Evolutionary conservation across 2,888 invertebrate species (phyloP), one percentile per base, ranked within the genome.

Genomic region (Caenorhabditis auriculariae): DNA sequence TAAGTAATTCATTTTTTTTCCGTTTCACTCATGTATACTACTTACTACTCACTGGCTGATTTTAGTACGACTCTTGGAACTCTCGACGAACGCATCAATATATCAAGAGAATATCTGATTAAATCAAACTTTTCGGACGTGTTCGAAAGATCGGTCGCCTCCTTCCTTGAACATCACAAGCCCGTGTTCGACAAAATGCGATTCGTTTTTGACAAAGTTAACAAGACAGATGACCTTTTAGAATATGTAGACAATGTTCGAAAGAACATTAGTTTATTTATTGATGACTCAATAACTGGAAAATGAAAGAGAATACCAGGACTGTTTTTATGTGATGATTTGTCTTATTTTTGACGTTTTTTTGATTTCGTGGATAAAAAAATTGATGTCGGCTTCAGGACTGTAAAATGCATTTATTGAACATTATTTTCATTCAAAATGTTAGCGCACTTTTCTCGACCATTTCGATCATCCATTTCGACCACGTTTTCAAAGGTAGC

Each of bases 211-310:
- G 55, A 54, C 48, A 49, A 54, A 29, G 27, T 29, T 38, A 38
- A 54, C 2, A 54, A 54, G 41, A 54, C 55, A 2, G 50, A 57
- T 57, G 57, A 57, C 24, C 57, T 57, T 45, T 28, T 44, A 35
- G 57, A 57, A 57, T 57, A 57, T 54, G 32, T 57, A n/a, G 57
- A 55, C 37, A 57, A 57, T 57, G 57, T 57, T 41, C 57, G 57
- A 24, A 57, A 45, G 26, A 57, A 57, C 52, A 57, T 57, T 32
- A 54, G 50, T 15, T 58, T 58, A 47, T 58, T 58, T 55, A 37
- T 54, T 55, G 54, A 57, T 57, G 41, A n/a, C n/a, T n/a, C n/a
- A n/a, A n/a, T n/a, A n/a, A n/a, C n/a, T n/a, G n/a, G n/a, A n/a
- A n/a, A n/a, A n/a, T n/a, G n/a, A n/a, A n/a, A n/a, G n/a, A n/a